Percentiles rank a stretch among this genome's conserved stretches.
Conservation (phyloP, 2,888 invertebrate genomes). For the Taphrorychus bicolor region DNA sequence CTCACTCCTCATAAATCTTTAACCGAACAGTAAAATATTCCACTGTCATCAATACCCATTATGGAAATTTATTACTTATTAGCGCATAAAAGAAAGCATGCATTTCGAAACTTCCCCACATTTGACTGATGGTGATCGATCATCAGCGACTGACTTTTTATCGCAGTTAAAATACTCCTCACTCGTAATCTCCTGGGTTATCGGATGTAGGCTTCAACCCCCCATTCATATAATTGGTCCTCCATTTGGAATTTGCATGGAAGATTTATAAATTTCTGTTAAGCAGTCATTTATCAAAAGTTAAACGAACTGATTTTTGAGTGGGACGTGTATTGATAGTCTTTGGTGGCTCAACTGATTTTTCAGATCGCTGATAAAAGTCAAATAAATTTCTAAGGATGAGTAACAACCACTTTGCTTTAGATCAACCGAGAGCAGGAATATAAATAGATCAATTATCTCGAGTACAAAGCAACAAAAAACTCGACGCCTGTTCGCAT, state of each 20-base stretch:
- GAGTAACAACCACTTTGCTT: not conserved
- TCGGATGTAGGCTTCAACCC: constrained; percentile 36
- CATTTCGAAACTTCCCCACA: constrained; percentile 9
- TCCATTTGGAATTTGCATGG: constrained; percentile 29
- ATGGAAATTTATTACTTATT: constrained; percentile 2
- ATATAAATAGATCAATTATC: too few species aligned
- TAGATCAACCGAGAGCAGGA: too few species aligned
- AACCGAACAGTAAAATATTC: too few species aligned
- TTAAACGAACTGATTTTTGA: constrained; percentile 25
- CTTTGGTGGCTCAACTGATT: not conserved
- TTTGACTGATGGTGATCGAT: constrained; percentile 37
- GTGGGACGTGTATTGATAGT: constrained; percentile 21
- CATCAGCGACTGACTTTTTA: constrained; percentile 15
- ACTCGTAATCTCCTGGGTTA: constrained; percentile 36
- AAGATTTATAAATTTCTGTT: constrained; percentile 36
- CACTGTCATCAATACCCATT: not conserved
- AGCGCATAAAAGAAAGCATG: not conserved
- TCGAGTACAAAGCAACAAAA: too few species aligned
- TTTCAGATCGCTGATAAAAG: constrained; percentile 7
- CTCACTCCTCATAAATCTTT: too few species aligned
- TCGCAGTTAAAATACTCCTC: constrained; percentile 24
- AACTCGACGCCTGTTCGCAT: not conserved
- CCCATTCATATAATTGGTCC: constrained; percentile 41
- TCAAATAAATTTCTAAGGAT: not conserved
- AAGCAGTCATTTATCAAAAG: constrained; percentile 34